These are phyloP conservation scores for Melanotaenia trifasciata DNA, from an alignment of 2,797 vertebrate genomes.

Conservation along the genomic window DNA sequence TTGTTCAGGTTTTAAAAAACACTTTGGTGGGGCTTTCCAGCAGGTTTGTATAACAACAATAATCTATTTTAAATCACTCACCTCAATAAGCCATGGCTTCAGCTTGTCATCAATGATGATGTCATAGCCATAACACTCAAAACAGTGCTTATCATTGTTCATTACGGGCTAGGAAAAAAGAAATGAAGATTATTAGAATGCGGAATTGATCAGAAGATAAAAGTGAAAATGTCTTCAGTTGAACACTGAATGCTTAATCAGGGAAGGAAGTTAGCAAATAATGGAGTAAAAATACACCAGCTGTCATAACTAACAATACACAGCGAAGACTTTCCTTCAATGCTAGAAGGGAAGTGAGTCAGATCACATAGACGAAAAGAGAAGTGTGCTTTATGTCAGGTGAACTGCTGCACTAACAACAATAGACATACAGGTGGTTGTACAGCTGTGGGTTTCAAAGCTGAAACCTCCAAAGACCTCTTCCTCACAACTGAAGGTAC, in stretches of 20 bases:
- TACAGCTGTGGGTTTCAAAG: constrained; percentile 25
- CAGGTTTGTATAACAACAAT: not conserved
- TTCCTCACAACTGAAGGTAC: not conserved
- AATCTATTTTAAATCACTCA: constrained; percentile 65
- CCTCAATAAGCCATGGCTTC: constrained; percentile 99
- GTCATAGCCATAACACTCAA: constrained; percentile 98
- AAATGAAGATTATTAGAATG: constrained; percentile 18
- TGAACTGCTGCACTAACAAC: constrained; percentile 20
- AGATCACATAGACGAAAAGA: constrained; percentile 34
- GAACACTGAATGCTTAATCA: constrained; percentile 10
- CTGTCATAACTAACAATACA: not conserved
- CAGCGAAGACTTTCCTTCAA: not conserved
- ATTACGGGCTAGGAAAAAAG: constrained; percentile 89
- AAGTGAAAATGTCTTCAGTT: constrained; percentile 1
- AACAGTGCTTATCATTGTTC: constrained; percentile 99
- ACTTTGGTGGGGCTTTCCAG: not conserved
- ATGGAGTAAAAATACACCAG: constrained; percentile 10
- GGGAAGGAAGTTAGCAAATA: constrained; percentile 21
- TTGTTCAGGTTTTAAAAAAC: not conserved
- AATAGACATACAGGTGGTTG: constrained; percentile 6
- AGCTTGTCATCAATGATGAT: constrained; percentile 98
- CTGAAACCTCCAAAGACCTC: not conserved
- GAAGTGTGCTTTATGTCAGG: constrained; percentile 38
- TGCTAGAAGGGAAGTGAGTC: constrained; percentile 44
- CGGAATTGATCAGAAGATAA: not conserved